Conservation (phyloP, 2,113 vertebrate species). For the Excalfactoria chinensis region DNA sequence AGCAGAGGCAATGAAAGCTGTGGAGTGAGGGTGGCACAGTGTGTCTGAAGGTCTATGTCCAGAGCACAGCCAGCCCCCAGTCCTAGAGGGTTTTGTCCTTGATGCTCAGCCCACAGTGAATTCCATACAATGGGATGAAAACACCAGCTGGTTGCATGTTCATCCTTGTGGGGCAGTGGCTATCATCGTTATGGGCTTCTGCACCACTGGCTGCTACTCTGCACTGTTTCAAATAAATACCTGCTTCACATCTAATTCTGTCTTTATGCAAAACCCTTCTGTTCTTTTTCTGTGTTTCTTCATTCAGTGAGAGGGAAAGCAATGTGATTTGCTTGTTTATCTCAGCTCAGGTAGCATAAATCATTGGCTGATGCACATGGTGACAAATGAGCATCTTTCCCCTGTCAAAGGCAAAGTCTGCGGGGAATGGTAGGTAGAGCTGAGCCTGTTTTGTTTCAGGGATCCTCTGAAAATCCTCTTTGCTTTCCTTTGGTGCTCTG, state of each 20-base stretch:
- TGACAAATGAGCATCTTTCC: background rate
- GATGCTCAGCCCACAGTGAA: background rate
- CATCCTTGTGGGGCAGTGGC: accelerated
- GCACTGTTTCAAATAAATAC: accelerated
- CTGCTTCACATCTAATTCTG: background rate
- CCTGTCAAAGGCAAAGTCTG: background rate
- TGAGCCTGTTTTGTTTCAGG: background rate
- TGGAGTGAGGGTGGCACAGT: accelerated
- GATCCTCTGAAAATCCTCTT: background rate
- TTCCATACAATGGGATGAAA: background rate
- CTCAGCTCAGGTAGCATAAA: background rate
- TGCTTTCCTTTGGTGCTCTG: background rate
- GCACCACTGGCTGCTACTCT: background rate
- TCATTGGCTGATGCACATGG: background rate
- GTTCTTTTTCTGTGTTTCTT: background rate
- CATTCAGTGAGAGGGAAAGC: background rate
- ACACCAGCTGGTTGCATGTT: background rate
- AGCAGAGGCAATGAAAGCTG: background rate
- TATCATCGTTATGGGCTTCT: accelerated
- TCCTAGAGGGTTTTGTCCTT: background rate
- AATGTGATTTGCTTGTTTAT: background rate
- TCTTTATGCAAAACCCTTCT: background rate
- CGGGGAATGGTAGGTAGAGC: background rate
- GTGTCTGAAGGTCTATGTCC: background rate
- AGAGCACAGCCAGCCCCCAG: background rate